Evolutionary conservation across 2,888 invertebrate genomes (phyloP).

Genomic region (Hetaerina titia): DNA sequence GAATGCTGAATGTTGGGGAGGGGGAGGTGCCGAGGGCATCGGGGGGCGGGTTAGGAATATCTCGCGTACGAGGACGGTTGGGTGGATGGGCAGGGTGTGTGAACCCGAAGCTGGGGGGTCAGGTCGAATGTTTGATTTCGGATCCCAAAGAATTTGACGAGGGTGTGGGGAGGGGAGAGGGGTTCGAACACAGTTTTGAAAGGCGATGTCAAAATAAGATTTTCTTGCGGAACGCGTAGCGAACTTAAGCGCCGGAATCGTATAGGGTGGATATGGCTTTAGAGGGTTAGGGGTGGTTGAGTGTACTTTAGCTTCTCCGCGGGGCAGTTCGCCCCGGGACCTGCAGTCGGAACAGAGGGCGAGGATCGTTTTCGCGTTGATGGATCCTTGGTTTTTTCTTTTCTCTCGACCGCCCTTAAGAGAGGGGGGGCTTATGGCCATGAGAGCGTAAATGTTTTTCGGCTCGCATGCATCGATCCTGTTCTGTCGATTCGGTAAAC

Average conservation of each 20-base stretch:
- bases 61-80: neutral
- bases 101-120: no score
- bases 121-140: neutral
- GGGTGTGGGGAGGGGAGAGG: neutral
- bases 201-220: constrained; percentile 22
- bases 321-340: neutral
- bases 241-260: neutral
- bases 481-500: neutral
- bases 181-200: neutral
- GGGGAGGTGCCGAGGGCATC: neutral
- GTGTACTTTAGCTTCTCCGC: neutral
- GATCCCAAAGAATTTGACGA: neutral
- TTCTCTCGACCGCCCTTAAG: neutral
- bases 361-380: neutral
- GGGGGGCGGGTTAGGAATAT: neutral
- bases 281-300: neutral
- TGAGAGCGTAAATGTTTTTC: neutral
- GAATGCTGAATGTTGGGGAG: neutral
- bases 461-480: neutral
- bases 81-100: neutral
- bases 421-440: no score
- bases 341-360: neutral
- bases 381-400: neutral
- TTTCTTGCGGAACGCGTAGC: neutral
- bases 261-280: neutral